phyloP scores from a whole-genome alignment of 2,888 invertebrate genomes.

The Stratiomys singularior region DNA sequence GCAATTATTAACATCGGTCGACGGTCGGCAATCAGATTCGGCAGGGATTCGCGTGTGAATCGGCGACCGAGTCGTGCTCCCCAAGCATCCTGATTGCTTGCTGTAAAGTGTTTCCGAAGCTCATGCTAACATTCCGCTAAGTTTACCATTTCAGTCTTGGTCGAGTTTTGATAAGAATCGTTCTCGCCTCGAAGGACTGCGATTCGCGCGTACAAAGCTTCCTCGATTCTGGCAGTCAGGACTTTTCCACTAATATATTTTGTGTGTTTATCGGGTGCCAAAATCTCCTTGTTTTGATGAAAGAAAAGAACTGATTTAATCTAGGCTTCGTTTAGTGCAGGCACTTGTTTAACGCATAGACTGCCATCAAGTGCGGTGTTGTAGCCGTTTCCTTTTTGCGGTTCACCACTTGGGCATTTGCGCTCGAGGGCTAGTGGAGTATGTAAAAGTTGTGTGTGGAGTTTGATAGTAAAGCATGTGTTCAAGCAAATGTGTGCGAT shows the following conservation, averaged over 20 bases:
- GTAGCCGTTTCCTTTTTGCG: neutral
- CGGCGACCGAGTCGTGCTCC: neutral
- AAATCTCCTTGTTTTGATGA: constrained; percentile 7
- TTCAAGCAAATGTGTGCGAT: neutral
- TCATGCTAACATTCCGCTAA: constrained; percentile 13
- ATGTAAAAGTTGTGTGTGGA: neutral
- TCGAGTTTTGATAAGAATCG: constrained; percentile 53
- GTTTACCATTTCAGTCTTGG: constrained; percentile 48
- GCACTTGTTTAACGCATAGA: constrained; percentile 19
- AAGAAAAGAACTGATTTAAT: constrained; percentile 20
- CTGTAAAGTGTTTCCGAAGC: neutral
- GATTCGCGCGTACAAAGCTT: constrained; percentile 35
- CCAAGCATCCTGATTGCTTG: neutral
- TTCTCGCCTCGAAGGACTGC: constrained; percentile 45
- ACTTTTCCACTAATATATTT: constrained; percentile 19
- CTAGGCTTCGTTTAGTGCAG: constrained; percentile 5
- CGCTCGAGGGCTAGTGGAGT: too few species aligned
- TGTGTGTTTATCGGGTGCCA: constrained; percentile 41
- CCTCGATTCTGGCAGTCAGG: constrained; percentile 10
- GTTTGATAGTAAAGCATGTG: neutral
- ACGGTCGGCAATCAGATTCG: constrained; percentile 16
- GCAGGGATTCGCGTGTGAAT: neutral
- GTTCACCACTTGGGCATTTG: neutral
- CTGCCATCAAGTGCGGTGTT: neutral
- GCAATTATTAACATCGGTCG: constrained; percentile 8